Base-by-base conservation (phyloP, 2,797 vertebrate species). In the Loris lydekkerianus region DNA sequence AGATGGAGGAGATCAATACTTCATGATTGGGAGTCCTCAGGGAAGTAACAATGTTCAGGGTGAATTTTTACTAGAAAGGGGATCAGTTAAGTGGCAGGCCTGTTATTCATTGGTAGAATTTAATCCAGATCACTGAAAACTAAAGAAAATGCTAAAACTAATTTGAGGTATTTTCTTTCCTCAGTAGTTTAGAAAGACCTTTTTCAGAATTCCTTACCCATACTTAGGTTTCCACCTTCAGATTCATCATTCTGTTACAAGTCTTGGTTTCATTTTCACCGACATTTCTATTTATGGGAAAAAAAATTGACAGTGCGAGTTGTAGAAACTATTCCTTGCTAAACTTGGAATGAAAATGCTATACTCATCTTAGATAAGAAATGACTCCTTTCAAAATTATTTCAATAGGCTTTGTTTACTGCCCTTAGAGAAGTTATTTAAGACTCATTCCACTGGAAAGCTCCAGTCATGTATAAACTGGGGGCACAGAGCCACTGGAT, bases 251-350 rank as follows among this genome's bases (percentile, higher is more conserved):
- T 80, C 34, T 61, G 37, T 67, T 84, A 70, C 10, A 40, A 84
- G 69, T 83, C 27, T 94, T 83, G 61, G 46, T 78, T 94, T 72
- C 61, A 67, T 87, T 92, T 49, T 97, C 46, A 81, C 34, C 17
- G 75, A 72, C 40, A 63, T 91, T 91, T 43, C n/a, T 97, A 70
- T 95, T 94, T 96, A 93, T 73, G 76, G 75, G 92, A 97, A 89
- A 94, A 97, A 89, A 93, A 87, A 86, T 63, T 78, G 31, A 85
- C 84, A 80, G 31, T 92, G 53, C 46, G 88, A 86, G 27, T 86
- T 88, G 29, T 78, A 82, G 63, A 93, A 90, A 85, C 31, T 53
- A 65, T 65, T 96, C 15, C n/a, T 63, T 85, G 34, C 78, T 93
- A 46, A 94, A 77, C 6, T 81, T 49, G 40, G 56, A 83, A 67